Evolutionary conservation across 2,113 vertebrate genomes (phyloP).

Genomic region (Anas platyrhynchos): DNA sequence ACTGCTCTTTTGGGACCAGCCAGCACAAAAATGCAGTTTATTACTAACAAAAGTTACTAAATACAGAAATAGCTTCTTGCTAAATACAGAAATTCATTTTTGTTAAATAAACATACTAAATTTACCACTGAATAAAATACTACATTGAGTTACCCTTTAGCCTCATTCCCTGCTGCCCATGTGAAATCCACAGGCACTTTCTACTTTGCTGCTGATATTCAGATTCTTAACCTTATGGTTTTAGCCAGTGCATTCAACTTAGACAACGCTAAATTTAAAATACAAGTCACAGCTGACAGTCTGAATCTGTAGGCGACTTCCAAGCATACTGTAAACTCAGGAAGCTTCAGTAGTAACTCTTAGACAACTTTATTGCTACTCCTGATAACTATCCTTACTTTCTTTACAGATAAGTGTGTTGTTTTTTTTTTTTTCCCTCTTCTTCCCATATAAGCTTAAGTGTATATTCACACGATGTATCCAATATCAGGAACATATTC

Average conservation of each 20-base stretch:
- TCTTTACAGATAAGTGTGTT: background rate
- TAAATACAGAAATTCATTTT: conserved; percentile 37
- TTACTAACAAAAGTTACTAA: conserved; percentile 41
- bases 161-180: background rate
- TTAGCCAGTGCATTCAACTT: background rate
- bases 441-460: background rate
- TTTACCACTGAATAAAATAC: background rate
- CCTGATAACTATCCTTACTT: background rate
- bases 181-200: background rate
- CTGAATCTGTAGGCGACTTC: background rate
- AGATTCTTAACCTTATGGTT: background rate
- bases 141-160: background rate
- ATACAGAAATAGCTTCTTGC: conserved; percentile 10
- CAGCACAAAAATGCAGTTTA: conserved; percentile 46
- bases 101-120: conserved; percentile 20
- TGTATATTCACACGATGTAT: background rate
- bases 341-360: background rate
- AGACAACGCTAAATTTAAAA: background rate
- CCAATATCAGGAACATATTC: background rate
- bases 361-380: background rate
- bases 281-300: background rate
- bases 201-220: background rate
- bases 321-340: background rate
- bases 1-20: background rate
- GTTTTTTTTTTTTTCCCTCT: background rate